phyloP scores from a whole-genome alignment of 1,140 invertebrate genomes.

The Acromyrmex charruanus region DNA sequence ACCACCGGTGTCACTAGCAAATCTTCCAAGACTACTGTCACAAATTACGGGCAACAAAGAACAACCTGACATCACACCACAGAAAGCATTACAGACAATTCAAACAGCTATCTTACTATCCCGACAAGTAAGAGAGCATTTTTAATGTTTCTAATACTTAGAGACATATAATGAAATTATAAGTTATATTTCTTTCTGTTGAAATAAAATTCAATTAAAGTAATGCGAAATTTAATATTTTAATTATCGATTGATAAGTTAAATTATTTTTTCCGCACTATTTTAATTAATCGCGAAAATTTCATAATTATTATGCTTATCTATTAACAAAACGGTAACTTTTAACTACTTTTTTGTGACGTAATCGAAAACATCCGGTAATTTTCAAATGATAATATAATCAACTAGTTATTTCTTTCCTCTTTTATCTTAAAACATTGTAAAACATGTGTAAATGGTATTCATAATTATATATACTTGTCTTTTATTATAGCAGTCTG shows the following conservation, averaged over 20 bases:
- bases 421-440: conserved; percentile 7
- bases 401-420: background rate
- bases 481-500: conserved; percentile 79
- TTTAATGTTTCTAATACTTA: background rate
- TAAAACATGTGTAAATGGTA: background rate
- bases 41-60: conserved; percentile 87
- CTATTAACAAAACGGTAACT: background rate
- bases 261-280: background rate
- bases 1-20: conserved; percentile 87
- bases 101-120: conserved; percentile 88
- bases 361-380: background rate
- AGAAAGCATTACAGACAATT: conserved; percentile 89
- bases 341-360: background rate
- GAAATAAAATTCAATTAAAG: conserved; percentile 19
- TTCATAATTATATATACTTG: conserved; percentile 18
- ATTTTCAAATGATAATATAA: background rate
- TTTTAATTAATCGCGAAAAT: background rate
- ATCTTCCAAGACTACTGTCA: conserved; percentile 86
- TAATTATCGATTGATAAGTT: background rate
- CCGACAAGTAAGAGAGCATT: conserved; percentile 82
- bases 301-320: background rate
- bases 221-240: background rate
- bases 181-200: background rate
- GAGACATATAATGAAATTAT: background rate
- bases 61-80: conserved; percentile 86